Conservation (phyloP, 2,888 invertebrate genomes). For the Temnothorax ravouxi region DNA sequence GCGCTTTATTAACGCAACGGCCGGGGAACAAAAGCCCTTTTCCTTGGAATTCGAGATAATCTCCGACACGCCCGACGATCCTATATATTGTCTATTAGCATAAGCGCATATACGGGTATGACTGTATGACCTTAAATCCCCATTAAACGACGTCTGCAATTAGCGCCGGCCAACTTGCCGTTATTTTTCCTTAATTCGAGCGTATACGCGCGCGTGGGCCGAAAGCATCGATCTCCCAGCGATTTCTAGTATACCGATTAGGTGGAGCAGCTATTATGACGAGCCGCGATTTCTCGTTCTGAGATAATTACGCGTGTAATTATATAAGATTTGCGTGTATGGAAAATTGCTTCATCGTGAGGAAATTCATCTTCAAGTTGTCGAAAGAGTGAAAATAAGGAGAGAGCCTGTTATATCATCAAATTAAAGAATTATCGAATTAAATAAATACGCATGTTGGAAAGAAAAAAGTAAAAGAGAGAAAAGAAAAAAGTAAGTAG, state of each 20-base stretch:
- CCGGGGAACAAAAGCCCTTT: constrained; percentile 57
- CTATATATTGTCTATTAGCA: constrained; percentile 60
- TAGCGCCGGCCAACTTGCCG: constrained; percentile 27
- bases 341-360: constrained; percentile 12
- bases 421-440: not conserved
- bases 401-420: not conserved
- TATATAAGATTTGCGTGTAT: constrained; percentile 26
- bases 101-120: not conserved
- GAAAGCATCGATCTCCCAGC: constrained; percentile 12
- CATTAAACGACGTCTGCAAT: constrained; percentile 40
- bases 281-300: not conserved
- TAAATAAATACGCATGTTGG: not conserved
- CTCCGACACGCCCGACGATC: constrained; percentile 63
- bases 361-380: not conserved
- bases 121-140: constrained; percentile 35
- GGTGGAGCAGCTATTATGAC: not conserved
- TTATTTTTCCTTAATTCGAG: constrained; percentile 30
- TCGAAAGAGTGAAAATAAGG: constrained; percentile 13
- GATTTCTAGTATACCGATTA: constrained; percentile 31
- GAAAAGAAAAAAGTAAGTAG: not conserved
- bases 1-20: constrained; percentile 56
- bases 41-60: constrained; percentile 63
- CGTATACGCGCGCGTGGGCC: constrained; percentile 18
- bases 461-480: not conserved
- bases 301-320: constrained; percentile 39